Conservation (phyloP, 1,140 invertebrate species). For the Drosophila pallidifrons region DNA sequence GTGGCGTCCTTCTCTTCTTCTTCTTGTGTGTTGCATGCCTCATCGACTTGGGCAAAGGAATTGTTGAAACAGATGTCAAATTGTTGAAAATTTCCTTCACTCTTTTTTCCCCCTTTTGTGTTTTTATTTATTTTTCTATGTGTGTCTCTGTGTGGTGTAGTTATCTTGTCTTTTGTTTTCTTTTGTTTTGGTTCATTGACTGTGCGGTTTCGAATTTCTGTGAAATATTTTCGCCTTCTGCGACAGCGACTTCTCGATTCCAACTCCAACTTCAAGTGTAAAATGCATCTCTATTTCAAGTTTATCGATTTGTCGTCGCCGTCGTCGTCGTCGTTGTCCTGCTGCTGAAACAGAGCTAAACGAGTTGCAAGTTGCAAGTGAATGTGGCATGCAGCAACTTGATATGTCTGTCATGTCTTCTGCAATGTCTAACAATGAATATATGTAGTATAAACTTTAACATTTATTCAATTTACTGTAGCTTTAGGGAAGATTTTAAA, state of each 20-base stretch:
- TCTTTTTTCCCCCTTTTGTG: constrained; percentile 30
- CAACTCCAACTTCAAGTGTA: constrained; percentile 9
- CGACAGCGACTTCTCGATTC: background rate
- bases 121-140: constrained; percentile 65
- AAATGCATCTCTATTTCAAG: constrained; percentile 43
- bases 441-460: too few species aligned
- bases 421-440: background rate
- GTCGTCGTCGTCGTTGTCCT: background rate
- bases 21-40: constrained; percentile 37
- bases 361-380: constrained; percentile 31
- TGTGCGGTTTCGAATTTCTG: constrained; percentile 74
- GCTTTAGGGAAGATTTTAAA: background rate
- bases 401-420: constrained; percentile 12
- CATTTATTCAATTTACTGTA: background rate
- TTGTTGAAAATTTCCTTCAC: constrained; percentile 67
- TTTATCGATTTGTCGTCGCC: constrained; percentile 29
- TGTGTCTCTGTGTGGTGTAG: constrained; percentile 1
- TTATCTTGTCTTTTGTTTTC: constrained; percentile 62
- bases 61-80: constrained; percentile 82
- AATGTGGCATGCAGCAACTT: constrained; percentile 15
- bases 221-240: constrained; percentile 51
- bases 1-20: constrained; percentile 36
- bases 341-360: constrained; percentile 4
- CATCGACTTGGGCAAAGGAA: constrained; percentile 41
- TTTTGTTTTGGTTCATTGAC: constrained; percentile 80